phyloP scores from a whole-genome alignment of 2,797 vertebrate genomes.

The Phrynocephalus guinanensis region DNA sequence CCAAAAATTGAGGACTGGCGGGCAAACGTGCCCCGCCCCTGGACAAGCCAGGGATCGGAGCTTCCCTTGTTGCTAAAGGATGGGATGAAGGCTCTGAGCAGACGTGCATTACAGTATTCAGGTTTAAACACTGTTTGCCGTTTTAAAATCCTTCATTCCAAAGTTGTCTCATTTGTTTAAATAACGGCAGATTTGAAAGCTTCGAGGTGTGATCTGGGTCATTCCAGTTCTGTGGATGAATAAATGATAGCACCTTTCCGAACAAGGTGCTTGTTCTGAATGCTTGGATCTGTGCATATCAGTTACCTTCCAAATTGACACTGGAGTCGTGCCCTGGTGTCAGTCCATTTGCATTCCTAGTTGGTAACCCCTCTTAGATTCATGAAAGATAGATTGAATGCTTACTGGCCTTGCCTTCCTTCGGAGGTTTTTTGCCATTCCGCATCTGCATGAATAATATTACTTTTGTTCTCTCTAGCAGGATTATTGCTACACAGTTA shows the following conservation, averaged over 20 bases:
- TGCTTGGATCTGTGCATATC: neutral
- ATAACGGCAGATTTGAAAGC: neutral
- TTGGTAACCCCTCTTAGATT: neutral
- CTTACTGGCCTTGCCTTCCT: neutral
- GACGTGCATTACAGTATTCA: neutral
- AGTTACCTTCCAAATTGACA: slow-evolving; percentile 12
- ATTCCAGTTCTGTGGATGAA: neutral
- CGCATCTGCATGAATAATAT: too few species aligned
- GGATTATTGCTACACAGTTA: too few species aligned
- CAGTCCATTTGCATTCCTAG: neutral
- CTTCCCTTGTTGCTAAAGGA: neutral
- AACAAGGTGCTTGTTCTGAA: neutral
- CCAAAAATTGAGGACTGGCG: too few species aligned
- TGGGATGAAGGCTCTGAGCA: neutral
- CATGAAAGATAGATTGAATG: neutral
- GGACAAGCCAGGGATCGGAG: too few species aligned
- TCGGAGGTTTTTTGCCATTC: neutral
- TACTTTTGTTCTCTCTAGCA: neutral
- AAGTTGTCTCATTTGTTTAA: slow-evolving; percentile 21
- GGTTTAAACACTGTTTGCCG: neutral
- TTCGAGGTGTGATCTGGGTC: neutral
- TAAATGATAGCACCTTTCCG: neutral
- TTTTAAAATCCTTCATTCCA: slow-evolving; percentile 10
- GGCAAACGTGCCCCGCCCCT: too few species aligned
- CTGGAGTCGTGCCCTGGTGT: neutral